A percentile compares a stretch with the other conserved stretches of the same genome.
Evolutionary conservation across 2,888 invertebrate genomes (phyloP).

Genomic region (Odontomyia ornata): DNA sequence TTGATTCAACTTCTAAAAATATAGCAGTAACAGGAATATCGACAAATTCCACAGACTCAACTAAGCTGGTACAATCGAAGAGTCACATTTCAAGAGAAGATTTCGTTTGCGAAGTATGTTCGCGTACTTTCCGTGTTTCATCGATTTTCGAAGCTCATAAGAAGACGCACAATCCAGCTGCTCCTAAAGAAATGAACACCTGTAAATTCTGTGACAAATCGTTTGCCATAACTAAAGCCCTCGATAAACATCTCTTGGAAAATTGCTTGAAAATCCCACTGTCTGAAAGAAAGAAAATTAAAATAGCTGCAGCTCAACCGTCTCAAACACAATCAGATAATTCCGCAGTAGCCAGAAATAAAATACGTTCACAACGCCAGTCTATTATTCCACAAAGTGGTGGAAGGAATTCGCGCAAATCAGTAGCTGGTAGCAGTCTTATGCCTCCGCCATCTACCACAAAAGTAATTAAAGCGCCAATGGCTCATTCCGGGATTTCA

Average conservation of each 20-base stretch:
- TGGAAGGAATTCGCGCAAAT: not conserved
- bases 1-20: not conserved
- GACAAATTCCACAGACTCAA: too few species aligned
- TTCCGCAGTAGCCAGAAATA: not conserved
- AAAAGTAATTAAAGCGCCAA: not conserved
- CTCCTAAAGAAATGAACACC: not conserved
- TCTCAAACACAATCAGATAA: not conserved
- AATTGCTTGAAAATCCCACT: conserved; percentile 41
- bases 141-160: conserved; percentile 39
- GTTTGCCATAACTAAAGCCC: conserved; percentile 37
- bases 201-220: conserved; percentile 44
- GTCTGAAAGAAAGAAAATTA: conserved; percentile 22
- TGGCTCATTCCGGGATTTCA: conserved; percentile 37
- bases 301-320: not conserved
- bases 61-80: not conserved
- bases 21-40: not conserved
- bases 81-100: not conserved
- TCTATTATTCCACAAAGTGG: not conserved
- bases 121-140: conserved; percentile 21
- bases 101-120: conserved; percentile 34
- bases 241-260: conserved; percentile 41
- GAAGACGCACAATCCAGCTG: conserved; percentile 24
- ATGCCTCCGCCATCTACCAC: conserved; percentile 22
- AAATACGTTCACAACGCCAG: not conserved
- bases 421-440: not conserved